A percentile compares a stretch with the other conserved stretches of the same genome.
Evolutionary conservation across 2,113 vertebrate species (phyloP).

Genomic region (Nerophis ophidion): DNA sequence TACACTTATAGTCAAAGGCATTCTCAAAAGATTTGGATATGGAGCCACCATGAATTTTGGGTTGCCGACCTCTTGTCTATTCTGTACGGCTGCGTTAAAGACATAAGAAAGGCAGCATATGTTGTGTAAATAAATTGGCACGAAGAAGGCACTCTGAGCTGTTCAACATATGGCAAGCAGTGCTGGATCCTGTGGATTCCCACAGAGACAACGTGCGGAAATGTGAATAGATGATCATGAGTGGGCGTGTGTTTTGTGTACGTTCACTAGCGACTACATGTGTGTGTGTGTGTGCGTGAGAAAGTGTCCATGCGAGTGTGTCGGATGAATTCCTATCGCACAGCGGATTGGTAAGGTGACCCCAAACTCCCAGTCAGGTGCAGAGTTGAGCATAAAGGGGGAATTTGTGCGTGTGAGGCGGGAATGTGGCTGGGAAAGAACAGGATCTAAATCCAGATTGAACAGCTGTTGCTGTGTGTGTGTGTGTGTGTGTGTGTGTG

Average conservation of each 20-base stretch:
- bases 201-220: constrained; percentile 39
- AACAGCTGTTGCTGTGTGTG: constrained; percentile 65
- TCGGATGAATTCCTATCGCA: constrained; percentile 46
- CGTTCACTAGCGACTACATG: constrained; percentile 22
- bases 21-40: no score
- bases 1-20: no score
- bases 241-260: constrained; percentile 49
- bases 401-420: constrained; percentile 59
- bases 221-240: constrained; percentile 32
- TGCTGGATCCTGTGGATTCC: constrained; percentile 45
- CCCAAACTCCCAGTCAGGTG: constrained; percentile 67
- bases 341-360: constrained; percentile 62
- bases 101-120: not conserved
- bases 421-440: constrained; percentile 61
- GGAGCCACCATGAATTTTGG: no score
- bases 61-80: no score
- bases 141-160: constrained; percentile 24
- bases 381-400: constrained; percentile 59
- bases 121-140: constrained; percentile 9
- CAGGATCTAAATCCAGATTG: constrained; percentile 59
- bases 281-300: constrained; percentile 29
- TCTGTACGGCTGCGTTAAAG: not conserved
- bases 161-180: constrained; percentile 43
- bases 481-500: constrained; percentile 32
- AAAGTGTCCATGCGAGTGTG: constrained; percentile 24